Evolutionary conservation across 2,113 vertebrate species (phyloP), one percentile per base, ranked within the genome.

Genomic region (Cyanistes caeruleus): DNA sequence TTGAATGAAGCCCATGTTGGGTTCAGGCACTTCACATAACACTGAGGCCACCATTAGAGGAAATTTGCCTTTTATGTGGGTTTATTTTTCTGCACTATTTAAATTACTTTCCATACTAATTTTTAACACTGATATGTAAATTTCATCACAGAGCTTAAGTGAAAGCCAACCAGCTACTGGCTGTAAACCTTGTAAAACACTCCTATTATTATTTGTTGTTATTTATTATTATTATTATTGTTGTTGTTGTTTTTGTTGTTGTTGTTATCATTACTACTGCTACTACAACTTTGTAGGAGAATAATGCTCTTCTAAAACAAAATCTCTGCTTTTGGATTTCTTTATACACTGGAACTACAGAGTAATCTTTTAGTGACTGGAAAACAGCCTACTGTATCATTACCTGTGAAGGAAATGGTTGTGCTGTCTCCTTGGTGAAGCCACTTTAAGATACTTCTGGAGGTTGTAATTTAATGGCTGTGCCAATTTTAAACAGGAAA

Each of bases 401-500:
- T 69, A 69, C 15, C 35, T 69, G 20, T 87, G 37, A 79, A 87
- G 13, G 18, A 88, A 80, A 53, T 20, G 20, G 27, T 41, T 83
- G 33, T 64, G 41, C 51, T 85, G 33, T 89, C 59, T 93, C 59
- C 33, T 76, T 31, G 41, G 69, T 62, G 46, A 81, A 81, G 33
- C 25, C 94, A 15, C 39, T 90, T 79, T 56, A 52, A 49, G 27
- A 51, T 70, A 60, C 11, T 87, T 76, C 52, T 79, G 39, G 46
- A 89, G 8, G 4, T 87, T 63, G 28, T 17, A 39, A 82, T 81
- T 87, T 48, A 76, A 70, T 59, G 30, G 3, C 15, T 72, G 31
- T 41, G 56, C 20, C n/a, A 41, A 49, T 90, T 90, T 93, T 88
- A 72, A 88, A 92, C 10, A 18, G 48, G 53, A 96, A 83, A 70